These are phyloP conservation scores for Craniophora ligustri DNA, from an alignment of 2,888 invertebrate genomes.

Conservation along the genomic window DNA sequence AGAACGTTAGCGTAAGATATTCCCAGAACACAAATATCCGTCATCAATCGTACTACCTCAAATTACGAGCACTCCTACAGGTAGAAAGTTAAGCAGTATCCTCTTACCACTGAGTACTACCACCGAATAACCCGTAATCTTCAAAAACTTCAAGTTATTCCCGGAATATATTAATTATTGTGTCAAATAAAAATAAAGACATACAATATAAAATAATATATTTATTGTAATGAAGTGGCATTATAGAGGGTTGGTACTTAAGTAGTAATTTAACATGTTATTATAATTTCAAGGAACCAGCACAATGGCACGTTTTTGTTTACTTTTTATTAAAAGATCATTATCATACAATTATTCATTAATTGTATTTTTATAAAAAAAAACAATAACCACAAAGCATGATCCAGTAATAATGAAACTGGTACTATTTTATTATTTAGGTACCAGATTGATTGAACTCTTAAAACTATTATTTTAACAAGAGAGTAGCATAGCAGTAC, in stretches of 20 bases:
- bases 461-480: slow-evolving; percentile 47
- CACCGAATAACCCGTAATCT: too few relatives aligned
- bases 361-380: slow-evolving; percentile 1
- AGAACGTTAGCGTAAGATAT: too few relatives aligned
- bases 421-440: slow-evolving; percentile 20
- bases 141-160: too few relatives aligned
- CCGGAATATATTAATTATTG: neutral
- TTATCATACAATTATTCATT: slow-evolving; percentile 19
- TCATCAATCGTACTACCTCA: too few relatives aligned
- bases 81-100: too few relatives aligned
- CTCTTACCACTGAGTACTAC: too few relatives aligned
- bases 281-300: slow-evolving; percentile 74
- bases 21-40: too few relatives aligned
- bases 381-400: slow-evolving; percentile 3
- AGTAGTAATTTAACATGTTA: slow-evolving; percentile 60
- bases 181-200: neutral
- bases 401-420: slow-evolving; percentile 19
- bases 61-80: too few relatives aligned
- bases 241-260: slow-evolving; percentile 70
- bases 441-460: slow-evolving; percentile 35
- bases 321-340: slow-evolving; percentile 41
- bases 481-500: slow-evolving; percentile 30
- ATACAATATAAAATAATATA: slow-evolving; percentile 79
- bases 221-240: slow-evolving; percentile 78
- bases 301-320: slow-evolving; percentile 74